Percentiles rank a stretch among this genome's conserved stretches.
Evolutionary conservation across 2,113 vertebrate species (phyloP).

Genomic region (Neofelis nebulosa): DNA sequence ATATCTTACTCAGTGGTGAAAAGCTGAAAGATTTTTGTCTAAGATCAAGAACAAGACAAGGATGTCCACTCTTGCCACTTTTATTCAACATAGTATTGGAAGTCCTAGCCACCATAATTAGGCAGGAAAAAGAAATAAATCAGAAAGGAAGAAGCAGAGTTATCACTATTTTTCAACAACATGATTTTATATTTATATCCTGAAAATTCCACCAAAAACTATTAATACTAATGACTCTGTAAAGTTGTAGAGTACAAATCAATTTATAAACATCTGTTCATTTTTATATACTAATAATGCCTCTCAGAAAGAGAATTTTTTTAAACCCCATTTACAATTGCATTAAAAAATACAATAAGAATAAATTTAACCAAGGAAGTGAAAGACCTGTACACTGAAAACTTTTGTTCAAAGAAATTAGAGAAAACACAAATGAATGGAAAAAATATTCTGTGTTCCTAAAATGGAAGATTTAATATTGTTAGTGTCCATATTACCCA

Average conservation of each 20-base stretch:
- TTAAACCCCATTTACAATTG: neutral
- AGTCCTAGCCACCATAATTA: neutral
- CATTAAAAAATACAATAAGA: neutral
- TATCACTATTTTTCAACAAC: neutral
- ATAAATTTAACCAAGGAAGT: neutral
- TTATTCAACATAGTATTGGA: neutral
- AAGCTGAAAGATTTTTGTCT: neutral
- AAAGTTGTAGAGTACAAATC: neutral
- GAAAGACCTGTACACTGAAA: neutral
- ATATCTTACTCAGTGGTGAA: neutral
- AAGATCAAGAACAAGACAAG: neutral
- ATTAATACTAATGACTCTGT: neutral
- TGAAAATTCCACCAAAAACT: neutral
- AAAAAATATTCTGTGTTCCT: neutral
- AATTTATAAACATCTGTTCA: neutral
- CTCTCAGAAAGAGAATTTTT: neutral
- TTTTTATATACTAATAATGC: neutral
- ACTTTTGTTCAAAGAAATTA: neutral
- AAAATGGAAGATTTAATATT: neutral
- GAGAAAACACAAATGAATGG: neutral
- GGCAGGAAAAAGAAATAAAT: neutral
- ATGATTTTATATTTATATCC: neutral
- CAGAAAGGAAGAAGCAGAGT: neutral
- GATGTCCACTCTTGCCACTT: neutral
- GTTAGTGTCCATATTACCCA: neutral